Evolutionary conservation across 2,888 invertebrate genomes (phyloP).

Genomic region (Disparrhopalites patrizii): DNA sequence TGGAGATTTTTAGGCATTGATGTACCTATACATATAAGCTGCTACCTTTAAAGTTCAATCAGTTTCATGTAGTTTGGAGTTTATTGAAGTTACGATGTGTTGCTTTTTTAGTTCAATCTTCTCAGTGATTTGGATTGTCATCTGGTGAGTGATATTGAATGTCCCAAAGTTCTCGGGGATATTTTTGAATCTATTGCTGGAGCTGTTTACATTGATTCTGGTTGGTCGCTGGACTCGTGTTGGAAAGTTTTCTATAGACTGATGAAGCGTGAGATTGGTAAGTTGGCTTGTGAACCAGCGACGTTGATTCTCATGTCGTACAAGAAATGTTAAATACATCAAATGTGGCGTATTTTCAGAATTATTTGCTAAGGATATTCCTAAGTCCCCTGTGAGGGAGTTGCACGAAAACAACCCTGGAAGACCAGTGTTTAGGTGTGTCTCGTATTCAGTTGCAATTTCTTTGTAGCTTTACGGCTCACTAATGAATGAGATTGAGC

Average conservation of each 20-base stretch:
- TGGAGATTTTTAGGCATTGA: too few species aligned
- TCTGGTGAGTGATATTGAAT: conserved; percentile 72
- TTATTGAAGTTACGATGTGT: not conserved
- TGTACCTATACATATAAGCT: too few species aligned
- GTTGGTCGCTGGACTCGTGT: conserved; percentile 65
- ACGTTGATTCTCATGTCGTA: too few species aligned
- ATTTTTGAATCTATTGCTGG: conserved; percentile 88
- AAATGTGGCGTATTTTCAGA: too few species aligned
- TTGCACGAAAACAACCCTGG: conserved; percentile 77
- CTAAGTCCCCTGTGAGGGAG: conserved; percentile 83
- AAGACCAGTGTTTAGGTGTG: conserved; percentile 70
- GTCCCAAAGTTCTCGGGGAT: conserved; percentile 88
- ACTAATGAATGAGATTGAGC: too few species aligned
- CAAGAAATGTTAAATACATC: too few species aligned
- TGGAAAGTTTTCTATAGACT: conserved; percentile 79
- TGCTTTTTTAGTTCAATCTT: not conserved
- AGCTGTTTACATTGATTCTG: conserved; percentile 82
- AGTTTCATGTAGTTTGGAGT: too few species aligned
- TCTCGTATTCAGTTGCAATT: conserved; percentile 33
- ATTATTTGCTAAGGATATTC: conserved; percentile 73
- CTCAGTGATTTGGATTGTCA: conserved; percentile 7
- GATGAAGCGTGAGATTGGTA: conserved; percentile 78
- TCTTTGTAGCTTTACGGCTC: too few species aligned
- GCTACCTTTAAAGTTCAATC: too few species aligned
- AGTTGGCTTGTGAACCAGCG: not conserved